Evolutionary conservation across 2,113 vertebrate species (phyloP), one percentile per base, ranked within the genome.

Genomic region (Ibidorhyncha struthersii): DNA sequence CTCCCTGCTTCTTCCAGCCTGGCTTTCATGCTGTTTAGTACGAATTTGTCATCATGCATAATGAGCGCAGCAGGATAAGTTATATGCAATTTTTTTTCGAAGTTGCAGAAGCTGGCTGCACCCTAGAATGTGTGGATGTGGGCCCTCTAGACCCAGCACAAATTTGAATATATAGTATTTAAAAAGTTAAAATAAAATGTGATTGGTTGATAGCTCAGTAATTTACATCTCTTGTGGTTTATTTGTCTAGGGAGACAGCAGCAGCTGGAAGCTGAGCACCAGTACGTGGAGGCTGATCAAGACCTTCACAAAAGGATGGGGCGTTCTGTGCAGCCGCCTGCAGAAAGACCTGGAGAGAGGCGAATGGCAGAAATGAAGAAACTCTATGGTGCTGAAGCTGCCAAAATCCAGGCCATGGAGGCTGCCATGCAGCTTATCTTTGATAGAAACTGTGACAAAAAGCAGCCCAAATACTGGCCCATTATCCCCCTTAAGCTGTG

Each of bases 401-500:
- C 98, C 76, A 99, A 99, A 98, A 99, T 99, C 95, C 98, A 98
- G 96, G 99, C 99, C 61, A 99, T 99, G 99, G 99, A 99, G 98
- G 95, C 99, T 1, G 99, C 99, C 3, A 98, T 99, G 98, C 99
- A 99, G 96, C 99, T 99, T 73, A 97, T 92, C 30, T 99, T 99
- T 45, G 98, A 99, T 94, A 98, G 98, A 43, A 99, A 99, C 95
- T 99, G 99, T 92, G 99, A 99, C 98, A 97, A 96, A 93, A 99
- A 99, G 86, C 99, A 98, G 94, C 99, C 99, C 32, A 99, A 99
- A 89, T 99, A 99, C 97, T 99, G 99, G 99, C 99, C 99, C 0
- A 99, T 99, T 73, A 99, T 99, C 84, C 99, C 99, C 1, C 98
- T 99, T 55, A 99, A 99, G 73, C 98, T 99, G 52, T 99, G 96